These are phyloP conservation scores for Chaetodon trifascialis DNA, from an alignment of 2,113 vertebrate species.

Conservation along the genomic window DNA sequence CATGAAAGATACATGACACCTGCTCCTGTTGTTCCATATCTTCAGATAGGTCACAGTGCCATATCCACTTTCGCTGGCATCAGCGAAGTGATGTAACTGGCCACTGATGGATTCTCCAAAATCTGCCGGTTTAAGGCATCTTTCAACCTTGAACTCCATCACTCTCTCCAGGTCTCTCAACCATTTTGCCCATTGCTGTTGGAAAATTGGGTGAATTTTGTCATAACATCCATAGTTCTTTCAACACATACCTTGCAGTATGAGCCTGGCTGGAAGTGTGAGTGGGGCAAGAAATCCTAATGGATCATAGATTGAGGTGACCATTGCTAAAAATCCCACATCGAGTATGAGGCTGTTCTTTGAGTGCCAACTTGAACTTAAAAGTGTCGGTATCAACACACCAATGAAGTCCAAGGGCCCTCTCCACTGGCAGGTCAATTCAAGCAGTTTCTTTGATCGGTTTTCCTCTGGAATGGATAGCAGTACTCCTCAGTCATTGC, in stretches of 20 bases:
- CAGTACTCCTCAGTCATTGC: slow-evolving; percentile 6
- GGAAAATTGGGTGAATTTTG: not conserved
- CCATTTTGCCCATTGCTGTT: slow-evolving; percentile 29
- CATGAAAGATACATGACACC: not conserved
- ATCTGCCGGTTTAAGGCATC: not conserved
- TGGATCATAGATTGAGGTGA: slow-evolving; percentile 21
- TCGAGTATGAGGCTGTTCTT: too few relatives aligned
- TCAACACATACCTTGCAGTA: slow-evolving; percentile 28
- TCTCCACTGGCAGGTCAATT: not conserved
- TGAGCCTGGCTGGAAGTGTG: slow-evolving; percentile 20
- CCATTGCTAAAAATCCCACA: not conserved
- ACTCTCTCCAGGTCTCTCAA: slow-evolving; percentile 13
- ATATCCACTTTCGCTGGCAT: not conserved
- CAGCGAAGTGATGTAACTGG: not conserved
- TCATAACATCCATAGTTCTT: not conserved
- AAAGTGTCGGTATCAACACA: slow-evolving; percentile 38
- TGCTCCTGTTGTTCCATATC: not conserved
- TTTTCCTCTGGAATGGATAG: slow-evolving; percentile 20
- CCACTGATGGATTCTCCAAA: not conserved
- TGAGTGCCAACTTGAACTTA: not conserved
- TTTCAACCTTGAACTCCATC: slow-evolving; percentile 11
- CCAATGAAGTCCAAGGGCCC: slow-evolving; percentile 22
- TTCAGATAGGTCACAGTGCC: not conserved
- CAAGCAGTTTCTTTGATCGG: not conserved
- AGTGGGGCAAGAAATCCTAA: slow-evolving; percentile 37